Conservation (phyloP, 2,888 invertebrate genomes). For the Aphidoletes aphidimyza region DNA sequence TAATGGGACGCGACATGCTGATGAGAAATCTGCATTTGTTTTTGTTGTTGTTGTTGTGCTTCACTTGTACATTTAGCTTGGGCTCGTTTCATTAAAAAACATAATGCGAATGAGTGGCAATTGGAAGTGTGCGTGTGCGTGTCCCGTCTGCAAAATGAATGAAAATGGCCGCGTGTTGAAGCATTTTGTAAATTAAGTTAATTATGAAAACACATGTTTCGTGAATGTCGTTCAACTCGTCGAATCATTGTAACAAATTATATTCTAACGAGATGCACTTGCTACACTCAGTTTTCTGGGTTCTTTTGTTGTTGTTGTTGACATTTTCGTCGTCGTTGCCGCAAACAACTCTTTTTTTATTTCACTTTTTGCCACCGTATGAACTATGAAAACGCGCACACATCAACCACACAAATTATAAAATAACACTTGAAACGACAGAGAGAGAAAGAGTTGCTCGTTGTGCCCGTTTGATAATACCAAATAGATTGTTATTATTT, state of each 20-base stretch:
- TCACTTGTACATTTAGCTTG: no score
- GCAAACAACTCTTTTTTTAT: not conserved
- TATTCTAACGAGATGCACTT: slow-evolving; percentile 45
- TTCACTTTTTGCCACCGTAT: not conserved
- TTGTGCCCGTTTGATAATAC: not conserved
- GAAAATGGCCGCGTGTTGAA: not conserved
- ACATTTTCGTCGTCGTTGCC: no score
- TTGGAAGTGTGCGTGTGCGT: no score
- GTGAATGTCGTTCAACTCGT: slow-evolving; percentile 29
- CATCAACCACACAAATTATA: slow-evolving; percentile 30
- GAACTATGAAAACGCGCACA: not conserved
- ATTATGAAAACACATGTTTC: slow-evolving; percentile 46
- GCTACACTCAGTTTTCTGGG: not conserved
- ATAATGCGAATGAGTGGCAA: no score
- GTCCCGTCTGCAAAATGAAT: not conserved
- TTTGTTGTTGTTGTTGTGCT: no score
- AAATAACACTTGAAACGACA: slow-evolving; percentile 39
- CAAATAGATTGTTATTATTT: slow-evolving; percentile 46
- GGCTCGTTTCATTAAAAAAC: no score
- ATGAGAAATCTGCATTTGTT: no score
- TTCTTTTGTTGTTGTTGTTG: not conserved
- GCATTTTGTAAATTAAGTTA: slow-evolving; percentile 39
- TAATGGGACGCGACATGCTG: no score
- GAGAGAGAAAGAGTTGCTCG: no score
- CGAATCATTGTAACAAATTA: not conserved